phyloP scores from a whole-genome alignment of 35 echinoderm and acorn worm genomes.

The Anneissia japonica region DNA sequence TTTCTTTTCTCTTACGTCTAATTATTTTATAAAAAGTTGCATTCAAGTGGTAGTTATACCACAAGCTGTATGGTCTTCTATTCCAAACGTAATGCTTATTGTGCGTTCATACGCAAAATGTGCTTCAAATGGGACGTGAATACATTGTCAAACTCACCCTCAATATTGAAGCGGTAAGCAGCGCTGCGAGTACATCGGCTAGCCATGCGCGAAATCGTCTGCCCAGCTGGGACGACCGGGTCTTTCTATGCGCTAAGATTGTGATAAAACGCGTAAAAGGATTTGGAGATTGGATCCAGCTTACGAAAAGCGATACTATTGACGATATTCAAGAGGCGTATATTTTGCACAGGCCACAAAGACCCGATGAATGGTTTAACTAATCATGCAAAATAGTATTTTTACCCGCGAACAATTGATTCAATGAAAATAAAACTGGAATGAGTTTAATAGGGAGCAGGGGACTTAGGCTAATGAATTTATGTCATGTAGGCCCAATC shows the following conservation, averaged over 20 bases:
- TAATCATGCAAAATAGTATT: background rate
- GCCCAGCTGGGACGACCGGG: background rate
- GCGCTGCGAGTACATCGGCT: background rate
- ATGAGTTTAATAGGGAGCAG: too few species aligned
- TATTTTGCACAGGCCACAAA: background rate
- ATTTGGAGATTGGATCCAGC: background rate
- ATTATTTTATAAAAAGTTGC: background rate
- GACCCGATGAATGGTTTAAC: background rate
- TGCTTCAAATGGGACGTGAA: background rate
- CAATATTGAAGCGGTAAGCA: background rate
- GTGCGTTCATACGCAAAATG: too few species aligned
- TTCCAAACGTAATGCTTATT: background rate
- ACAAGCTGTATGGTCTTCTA: background rate
- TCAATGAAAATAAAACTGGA: background rate
- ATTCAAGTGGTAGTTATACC: background rate
- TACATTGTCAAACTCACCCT: background rate
- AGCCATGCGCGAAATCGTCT: background rate
- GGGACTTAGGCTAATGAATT: too few species aligned
- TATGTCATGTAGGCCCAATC: too few species aligned
- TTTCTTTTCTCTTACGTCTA: background rate
- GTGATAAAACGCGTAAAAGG: background rate
- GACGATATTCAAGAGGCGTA: background rate
- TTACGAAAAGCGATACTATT: background rate
- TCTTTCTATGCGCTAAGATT: background rate
- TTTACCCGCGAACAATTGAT: background rate